Base-by-base conservation (phyloP, 2,113 vertebrate genomes). In the Dendrocopos noguchii region DNA sequence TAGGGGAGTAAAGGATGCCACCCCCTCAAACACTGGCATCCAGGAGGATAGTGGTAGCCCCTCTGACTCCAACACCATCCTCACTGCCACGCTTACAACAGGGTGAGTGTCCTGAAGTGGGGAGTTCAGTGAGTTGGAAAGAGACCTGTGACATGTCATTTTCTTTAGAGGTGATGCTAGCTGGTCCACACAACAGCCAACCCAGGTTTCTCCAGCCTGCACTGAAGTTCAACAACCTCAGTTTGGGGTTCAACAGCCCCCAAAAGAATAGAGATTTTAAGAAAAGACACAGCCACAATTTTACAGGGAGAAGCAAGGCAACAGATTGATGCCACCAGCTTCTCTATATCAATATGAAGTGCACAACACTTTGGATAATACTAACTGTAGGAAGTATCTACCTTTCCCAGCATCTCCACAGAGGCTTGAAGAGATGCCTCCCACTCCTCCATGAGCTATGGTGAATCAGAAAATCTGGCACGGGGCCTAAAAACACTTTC, bases 401-500 rank as follows among this genome's bases (percentile, higher is more conserved):
- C 68, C 15, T 74, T 72, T 21, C 31, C 47, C 28, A 64, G 22
- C 31, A 77, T 42, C 33, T 77, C 72, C 53, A 12, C 25, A 60
- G 72, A 44, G 44, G 33, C 73, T 71, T 90, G 81, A 59, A 31
- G 63, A 75, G 73, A 80, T 88, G 77, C 68, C 28, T 91, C 52
- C 65, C 44, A 71, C 79, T 71, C 47, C 31, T 82, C 33, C 0
- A 0, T 77, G 72, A 68, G 61, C 88, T 74, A 15, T 16, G 36
- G 44, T 5, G 0, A 84, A 74, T 46, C 46, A 50, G 81, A 82
- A 91, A 75, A 75, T 46, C 76, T 96, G 91, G 86, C 85, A n/a
- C 42, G 76, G 59, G 12, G 82, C 90, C 94, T 95, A 95, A 91
- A 87, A 91, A 31, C 77, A 75, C 76, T 91, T 90, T 80, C 53